These are phyloP conservation scores for Caenorhabditis sp. DNA, from an alignment of 2,888 invertebrate genomes.

Conservation along the genomic window DNA sequence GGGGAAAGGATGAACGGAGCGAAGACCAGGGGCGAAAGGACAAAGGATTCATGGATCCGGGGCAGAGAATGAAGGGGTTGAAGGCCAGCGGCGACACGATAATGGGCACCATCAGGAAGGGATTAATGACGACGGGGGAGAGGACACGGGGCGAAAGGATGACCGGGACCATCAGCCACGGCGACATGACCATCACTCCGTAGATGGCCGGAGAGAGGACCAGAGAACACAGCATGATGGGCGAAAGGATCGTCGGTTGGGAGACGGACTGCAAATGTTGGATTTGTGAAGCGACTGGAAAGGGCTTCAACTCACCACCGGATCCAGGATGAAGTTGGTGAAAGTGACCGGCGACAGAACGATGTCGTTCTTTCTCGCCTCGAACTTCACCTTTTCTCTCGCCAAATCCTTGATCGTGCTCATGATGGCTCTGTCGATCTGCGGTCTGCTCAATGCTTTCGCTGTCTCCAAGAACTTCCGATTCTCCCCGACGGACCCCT, in stretches of 20 bases:
- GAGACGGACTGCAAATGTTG: conserved; percentile 49
- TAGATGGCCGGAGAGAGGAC: conserved; percentile 58
- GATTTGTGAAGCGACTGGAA: no score
- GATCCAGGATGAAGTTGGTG: conserved; percentile 43
- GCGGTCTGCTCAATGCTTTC: conserved; percentile 39
- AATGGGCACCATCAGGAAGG: conserved; percentile 66
- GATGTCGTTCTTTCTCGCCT: conserved; percentile 55
- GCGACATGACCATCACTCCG: conserved; percentile 59
- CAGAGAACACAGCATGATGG: conserved; percentile 50
- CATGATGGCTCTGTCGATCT: conserved; percentile 48
- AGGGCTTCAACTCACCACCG: conserved; percentile 38
- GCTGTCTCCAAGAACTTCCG: conserved; percentile 50
- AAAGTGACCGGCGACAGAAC: conserved; percentile 56
- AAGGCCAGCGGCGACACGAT: conserved; percentile 66
- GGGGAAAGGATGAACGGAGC: conserved; percentile 70
- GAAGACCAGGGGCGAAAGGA: conserved; percentile 63
- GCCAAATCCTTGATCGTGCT: conserved; percentile 58
- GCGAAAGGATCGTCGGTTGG: conserved; percentile 53
- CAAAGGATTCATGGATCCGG: conserved; percentile 63
- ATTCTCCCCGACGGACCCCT: conserved; percentile 66
- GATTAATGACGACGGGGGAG: conserved; percentile 54
- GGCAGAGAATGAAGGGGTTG: conserved; percentile 64
- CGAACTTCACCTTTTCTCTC: conserved; percentile 47
- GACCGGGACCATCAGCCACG: conserved; percentile 69
- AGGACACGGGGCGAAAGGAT: conserved; percentile 50